A percentile compares a stretch with the other conserved stretches of the same genome.
Conservation (phyloP, 2,113 vertebrate genomes). For the Mormoops blainvillei region DNA sequence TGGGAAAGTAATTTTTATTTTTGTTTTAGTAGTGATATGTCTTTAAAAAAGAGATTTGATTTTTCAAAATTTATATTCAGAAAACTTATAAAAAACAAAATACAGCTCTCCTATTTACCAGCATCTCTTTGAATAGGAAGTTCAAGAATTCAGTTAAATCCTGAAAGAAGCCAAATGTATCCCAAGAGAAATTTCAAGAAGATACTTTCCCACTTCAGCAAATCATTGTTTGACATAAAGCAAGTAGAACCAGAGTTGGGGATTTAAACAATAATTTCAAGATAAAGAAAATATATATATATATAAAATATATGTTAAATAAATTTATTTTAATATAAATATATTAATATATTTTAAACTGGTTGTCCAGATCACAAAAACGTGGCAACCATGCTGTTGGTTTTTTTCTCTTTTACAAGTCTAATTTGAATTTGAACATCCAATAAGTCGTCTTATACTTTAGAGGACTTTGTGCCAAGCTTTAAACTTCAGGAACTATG, state of each 20-base stretch:
- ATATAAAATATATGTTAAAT: too few species aligned
- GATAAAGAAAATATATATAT: not conserved
- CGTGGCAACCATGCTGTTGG: not conserved
- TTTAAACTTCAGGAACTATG: constrained; percentile 28
- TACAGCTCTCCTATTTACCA: not conserved
- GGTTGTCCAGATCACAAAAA: constrained; percentile 3
- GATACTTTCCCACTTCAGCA: constrained; percentile 16
- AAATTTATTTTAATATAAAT: too few species aligned
- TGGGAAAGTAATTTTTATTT: not conserved
- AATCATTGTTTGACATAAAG: constrained; percentile 20
- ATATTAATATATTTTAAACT: too few species aligned
- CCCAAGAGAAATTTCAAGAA: constrained; percentile 17
- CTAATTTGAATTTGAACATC: not conserved
- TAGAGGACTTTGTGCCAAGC: constrained; percentile 32
- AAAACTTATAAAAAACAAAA: not conserved
- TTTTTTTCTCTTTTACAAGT: not conserved
- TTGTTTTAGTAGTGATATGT: not conserved
- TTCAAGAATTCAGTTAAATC: not conserved
- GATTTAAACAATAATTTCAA: not conserved
- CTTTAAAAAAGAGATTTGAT: constrained; percentile 12
- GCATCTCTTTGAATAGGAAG: not conserved
- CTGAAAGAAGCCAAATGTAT: not conserved
- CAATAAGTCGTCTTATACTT: not conserved
- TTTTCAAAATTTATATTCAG: not conserved
- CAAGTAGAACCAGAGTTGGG: not conserved